Base-by-base conservation (phyloP, 1,140 invertebrate species). In the Aphelinus certus region DNA sequence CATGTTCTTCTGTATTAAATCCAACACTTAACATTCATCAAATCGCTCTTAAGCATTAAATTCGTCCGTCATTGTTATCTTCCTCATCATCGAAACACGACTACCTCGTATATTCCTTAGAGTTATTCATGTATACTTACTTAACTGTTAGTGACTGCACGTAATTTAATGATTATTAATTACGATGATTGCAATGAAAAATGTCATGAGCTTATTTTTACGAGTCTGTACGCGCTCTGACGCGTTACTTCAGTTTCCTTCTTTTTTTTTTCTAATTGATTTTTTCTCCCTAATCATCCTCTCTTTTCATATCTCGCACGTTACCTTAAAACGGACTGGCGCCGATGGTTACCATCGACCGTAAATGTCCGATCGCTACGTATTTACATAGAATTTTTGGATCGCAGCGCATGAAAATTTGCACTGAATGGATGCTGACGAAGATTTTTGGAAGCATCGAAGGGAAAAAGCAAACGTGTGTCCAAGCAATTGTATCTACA, bases 131-230 rank as follows among this genome's bases (percentile, higher is more conserved):
- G n/a, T 74, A 62, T 68, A 68, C 55, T 47, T 72, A 72, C 56
- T 68, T 74, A 68, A 74, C 46, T 51, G 1, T 67, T 74, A 74
- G 65, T 74, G 58, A 74, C 65, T 74, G 72, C 58, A 74, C n/a
- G 65, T 74, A 68, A 58, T 62, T 68, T 61, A 68, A 67, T 74
- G 49, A 68, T 46, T 26, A 26, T 26, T 74, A 74, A 68, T 68
- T 73, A 73, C 45, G 56, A 67, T 67, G 47, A 62, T 68, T 55
- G 65, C 47, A 51, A 73, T 61, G 43, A 73, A 63, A 68, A 74
- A 72, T 65, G 70, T 64, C 10, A 2, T 6, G 61, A 3, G 45
- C n/a, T 53, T 68, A 42, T 68, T 49, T 64, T 0, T 48, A 3
- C 67, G 48, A 45, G 42, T 49, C 46, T 57, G 43, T 57, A 42